Evolutionary conservation across 2,888 invertebrate genomes (phyloP), one percentile per base, ranked within the genome.

Genomic region (Drosophila helvetica): DNA sequence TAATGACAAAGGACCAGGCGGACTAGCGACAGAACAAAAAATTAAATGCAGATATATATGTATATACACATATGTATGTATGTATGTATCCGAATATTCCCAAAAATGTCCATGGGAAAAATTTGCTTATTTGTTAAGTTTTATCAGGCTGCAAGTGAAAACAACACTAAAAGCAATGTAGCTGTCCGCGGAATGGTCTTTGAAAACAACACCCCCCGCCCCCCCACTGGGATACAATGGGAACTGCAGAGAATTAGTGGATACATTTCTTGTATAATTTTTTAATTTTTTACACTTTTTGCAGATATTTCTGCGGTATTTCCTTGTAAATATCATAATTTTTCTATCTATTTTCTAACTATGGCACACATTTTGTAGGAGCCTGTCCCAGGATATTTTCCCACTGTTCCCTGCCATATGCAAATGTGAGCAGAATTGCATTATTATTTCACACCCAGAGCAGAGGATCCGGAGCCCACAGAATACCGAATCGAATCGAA

Each of bases 341-440:
- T 12, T 10, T 17, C 1, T 1, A 30, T 22, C 2, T 42, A 4
- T 38, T 3, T 15, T 43, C 12, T 8, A 48, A 48, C 19, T 25
- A 48, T 48, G 4, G 25, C 22, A 8, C 8, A 12, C n/a, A 25
- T 1, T 48, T n/a, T 3, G 25, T 22, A 27, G 27, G 27, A 8
- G 8, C 2, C 27, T 2, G 27, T 2, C 19, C 8, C 9, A 15
- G 12, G 12, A 6, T 5, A 25, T 7, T 27, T 27, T 2, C 22
- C 52, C 67, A 71, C 71, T 74, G 71, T 74, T 7, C 0, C 10
- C 8, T 42, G 60, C 46, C 50, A 50, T 80, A 86, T 86, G 81
- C 69, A 82, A 82, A 82, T 86, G 63, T 63, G 57, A 72, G 68
- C 55, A 62, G 80, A 80, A 86, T 86, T 86, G 56, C 78, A 86